Percentiles rank a stretch among this genome's conserved stretches.
These are phyloP conservation scores for Parelbella ahira DNA, from an alignment of 2,888 invertebrate genomes.

Conservation along the genomic window DNA sequence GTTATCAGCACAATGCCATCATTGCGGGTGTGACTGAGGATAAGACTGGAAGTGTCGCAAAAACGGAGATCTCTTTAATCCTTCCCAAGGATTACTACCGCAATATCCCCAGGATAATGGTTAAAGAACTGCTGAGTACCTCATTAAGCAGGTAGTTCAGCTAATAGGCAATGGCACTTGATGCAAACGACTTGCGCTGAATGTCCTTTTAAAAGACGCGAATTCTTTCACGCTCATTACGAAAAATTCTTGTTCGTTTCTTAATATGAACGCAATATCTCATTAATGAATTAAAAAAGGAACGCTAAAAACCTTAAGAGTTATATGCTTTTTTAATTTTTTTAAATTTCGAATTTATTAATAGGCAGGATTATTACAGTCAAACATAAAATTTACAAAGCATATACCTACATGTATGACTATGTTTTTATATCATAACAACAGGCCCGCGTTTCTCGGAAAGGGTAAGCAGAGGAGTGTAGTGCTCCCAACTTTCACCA, in stretches of 20 bases:
- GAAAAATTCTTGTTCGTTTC: conserved; percentile 6
- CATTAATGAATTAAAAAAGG: neutral
- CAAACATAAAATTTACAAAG: too few relatives aligned
- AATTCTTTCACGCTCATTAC: conserved; percentile 13
- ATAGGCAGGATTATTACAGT: too few relatives aligned
- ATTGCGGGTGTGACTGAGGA: conserved; percentile 8
- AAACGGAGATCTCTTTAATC: conserved; percentile 7
- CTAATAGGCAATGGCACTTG: conserved; percentile 23
- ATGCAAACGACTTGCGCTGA: conserved; percentile 23
- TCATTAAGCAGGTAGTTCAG: conserved; percentile 24
- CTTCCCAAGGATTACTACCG: conserved; percentile 13
- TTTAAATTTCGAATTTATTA: too few relatives aligned
- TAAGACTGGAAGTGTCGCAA: conserved; percentile 14
- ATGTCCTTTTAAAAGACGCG: conserved; percentile 21
- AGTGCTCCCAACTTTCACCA: too few relatives aligned
- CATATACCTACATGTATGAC: too few relatives aligned
- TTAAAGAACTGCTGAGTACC: conserved; percentile 17
- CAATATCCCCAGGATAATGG: conserved; percentile 23
- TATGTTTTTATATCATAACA: too few relatives aligned
- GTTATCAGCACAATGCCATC: conserved; percentile 1
- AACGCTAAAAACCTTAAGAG: too few relatives aligned
- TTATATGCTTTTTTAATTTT: too few relatives aligned
- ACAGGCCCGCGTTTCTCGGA: too few relatives aligned
- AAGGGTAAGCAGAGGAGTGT: too few relatives aligned
- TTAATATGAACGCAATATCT: neutral